Evolutionary conservation across 2,797 vertebrate species (phyloP).

Genomic region (Prionace glauca): DNA sequence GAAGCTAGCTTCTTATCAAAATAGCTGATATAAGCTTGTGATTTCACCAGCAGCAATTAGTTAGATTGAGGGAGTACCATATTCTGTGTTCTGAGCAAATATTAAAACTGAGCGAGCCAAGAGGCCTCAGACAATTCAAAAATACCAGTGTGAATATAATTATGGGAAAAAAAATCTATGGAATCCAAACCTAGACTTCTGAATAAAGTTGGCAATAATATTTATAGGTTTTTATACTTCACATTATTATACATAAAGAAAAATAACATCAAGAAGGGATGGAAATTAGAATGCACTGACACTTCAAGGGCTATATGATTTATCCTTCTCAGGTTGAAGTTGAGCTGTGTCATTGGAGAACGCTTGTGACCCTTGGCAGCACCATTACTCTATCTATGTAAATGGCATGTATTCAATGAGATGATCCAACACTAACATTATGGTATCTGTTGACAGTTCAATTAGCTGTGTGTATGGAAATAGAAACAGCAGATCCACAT

Average conservation of each 20-base stretch:
- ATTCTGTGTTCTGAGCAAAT: neutral
- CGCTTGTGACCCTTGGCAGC: neutral
- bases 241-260: neutral
- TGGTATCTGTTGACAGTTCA: neutral
- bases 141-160: neutral
- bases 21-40: neutral
- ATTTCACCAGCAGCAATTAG: neutral
- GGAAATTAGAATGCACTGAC: neutral
- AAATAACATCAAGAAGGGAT: neutral
- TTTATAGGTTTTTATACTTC: neutral
- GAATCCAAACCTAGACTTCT: neutral
- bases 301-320: neutral
- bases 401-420: neutral
- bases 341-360: neutral
- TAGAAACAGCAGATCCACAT: neutral
- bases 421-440: conserved; percentile 14
- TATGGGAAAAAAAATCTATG: neutral
- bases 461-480: neutral
- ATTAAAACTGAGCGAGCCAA: neutral
- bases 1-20: neutral
- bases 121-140: neutral
- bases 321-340: neutral
- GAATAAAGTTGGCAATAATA: neutral
- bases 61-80: neutral
- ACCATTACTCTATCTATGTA: neutral